These are phyloP conservation scores for Somateria mollissima DNA, from an alignment of 2,797 vertebrate genomes.

Conservation along the genomic window DNA sequence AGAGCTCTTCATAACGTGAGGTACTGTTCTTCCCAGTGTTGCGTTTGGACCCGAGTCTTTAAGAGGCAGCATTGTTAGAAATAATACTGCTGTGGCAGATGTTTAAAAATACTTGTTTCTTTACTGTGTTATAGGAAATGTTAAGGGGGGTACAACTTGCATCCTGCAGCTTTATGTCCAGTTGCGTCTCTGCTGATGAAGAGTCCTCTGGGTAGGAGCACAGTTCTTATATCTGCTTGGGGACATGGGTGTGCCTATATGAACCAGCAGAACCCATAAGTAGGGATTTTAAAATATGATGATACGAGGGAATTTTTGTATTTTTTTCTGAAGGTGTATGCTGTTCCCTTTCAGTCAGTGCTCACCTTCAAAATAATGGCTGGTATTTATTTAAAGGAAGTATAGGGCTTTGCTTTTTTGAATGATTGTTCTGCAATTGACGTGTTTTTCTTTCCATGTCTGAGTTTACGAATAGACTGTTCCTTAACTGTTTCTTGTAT, in stretches of 20 bases:
- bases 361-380: not conserved
- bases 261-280: not conserved
- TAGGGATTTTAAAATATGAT: rapidly evolving
- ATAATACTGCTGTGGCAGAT: not conserved
- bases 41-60: not conserved
- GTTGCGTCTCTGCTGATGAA: not conserved
- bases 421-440: not conserved
- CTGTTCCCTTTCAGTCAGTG: not conserved
- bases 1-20: not conserved
- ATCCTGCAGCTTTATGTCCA: not conserved
- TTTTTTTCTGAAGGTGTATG: not conserved
- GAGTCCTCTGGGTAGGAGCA: not conserved
- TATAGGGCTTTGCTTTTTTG: not conserved
- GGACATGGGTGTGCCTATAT: not conserved
- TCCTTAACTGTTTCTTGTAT: not conserved
- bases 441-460: not conserved
- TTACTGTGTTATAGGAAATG: not conserved
- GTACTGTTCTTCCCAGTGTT: not conserved
- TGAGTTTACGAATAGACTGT: not conserved
- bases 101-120: not conserved
- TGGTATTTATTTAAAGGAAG: not conserved
- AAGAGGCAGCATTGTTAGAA: not conserved
- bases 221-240: not conserved
- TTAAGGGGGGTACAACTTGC: not conserved
- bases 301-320: not conserved